Evolutionary conservation across 2,888 invertebrate species (phyloP), one percentile per base, ranked within the genome.

Genomic region (Nebria brevicollis): DNA sequence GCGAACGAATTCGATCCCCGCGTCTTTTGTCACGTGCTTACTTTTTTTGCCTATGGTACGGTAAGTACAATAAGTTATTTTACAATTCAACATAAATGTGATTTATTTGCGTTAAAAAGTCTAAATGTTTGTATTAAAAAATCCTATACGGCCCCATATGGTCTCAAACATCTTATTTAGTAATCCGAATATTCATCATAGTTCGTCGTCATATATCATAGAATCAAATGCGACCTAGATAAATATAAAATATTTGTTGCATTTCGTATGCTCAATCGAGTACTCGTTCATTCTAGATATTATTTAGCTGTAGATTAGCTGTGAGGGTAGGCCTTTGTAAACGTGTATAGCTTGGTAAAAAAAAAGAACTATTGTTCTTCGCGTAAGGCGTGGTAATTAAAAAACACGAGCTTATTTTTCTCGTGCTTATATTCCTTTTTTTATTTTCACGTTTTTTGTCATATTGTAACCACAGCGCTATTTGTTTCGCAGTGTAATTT

Each of bases 401-500:
- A 64, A 64, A 8, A 64, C 15, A 15, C 8, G 42, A 15, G 13
- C 13, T 43, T 75, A 41, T 75, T 64, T 64, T 75, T 75, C 42
- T 54, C 8, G 65, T 75, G 43, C 11, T 64, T 43, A 11, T 41
- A 42, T 70, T 75, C 6, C 20, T 54, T 7, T 13, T 11, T 54
- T 54, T 54, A 11, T 54, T 54, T 54, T 54, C 13, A 54, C 54
- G 13, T 54, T 54, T 34, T 54, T 54, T 54, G 54, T 54, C 54
- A 11, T 54, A 54, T 54, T 54, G 54, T 11, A 54, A 54, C 54
- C 54, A 54, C 2, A 54, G 42, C 54, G 8, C 64, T 75, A 20
- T 43, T 75, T 75, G 54, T 75, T 26, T 66, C 34, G 34, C 66
- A 13, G 66, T 66, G 66, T 75, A 81, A 81, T 76, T 81, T 81